Base-by-base conservation (phyloP, 2,888 invertebrate genomes). In the Allophyes oxyacanthae region DNA sequence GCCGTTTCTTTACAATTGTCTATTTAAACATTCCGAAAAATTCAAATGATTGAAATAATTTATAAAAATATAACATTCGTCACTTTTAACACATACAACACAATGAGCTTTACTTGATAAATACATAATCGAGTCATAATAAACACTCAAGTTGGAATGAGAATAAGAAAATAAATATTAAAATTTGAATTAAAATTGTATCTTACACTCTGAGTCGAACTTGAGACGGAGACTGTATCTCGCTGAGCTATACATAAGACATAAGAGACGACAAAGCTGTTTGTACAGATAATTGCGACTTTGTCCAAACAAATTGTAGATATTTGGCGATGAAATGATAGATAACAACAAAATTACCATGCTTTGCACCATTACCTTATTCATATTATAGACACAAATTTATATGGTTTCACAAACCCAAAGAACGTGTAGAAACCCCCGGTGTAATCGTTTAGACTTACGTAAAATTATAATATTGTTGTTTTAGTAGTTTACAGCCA, bases 11-110 rank as follows among this genome's bases (percentile, higher is more conserved):
- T 72, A 72, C 66, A 77, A 71, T 20, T 77, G 60, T 69, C 65
- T 74, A 64, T 67, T 76, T 76, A 77, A 82, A 83, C 80, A 84
- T 83, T 86, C 83, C 82, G 80, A 78, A 82, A 63, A 77, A 71
- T 55, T 58, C 44, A 60, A 83, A 79, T 78, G 78, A 83, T 85
- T 83, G 83, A 87, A 88, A 85, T 85, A 86, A 89, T 87, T 88
- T 89, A 89, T 82, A 91, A 92, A 92, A 90, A 91, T 91, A 91
- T 88, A 89, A 87, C 85, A 84, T 85, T 83, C 78, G 84, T 87
- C 83, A 81, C 80, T 84, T 67, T 82, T 76, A 84, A 72, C 70
- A 85, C 85, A 79, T 84, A 88, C 83, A 89, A 90, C 85, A 87
- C 84, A 88, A 86, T 84, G 87, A 85, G 85, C 81, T 80, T 81